phyloP scores from a whole-genome alignment of 2,113 vertebrate species.

The Centropus unirufus region DNA sequence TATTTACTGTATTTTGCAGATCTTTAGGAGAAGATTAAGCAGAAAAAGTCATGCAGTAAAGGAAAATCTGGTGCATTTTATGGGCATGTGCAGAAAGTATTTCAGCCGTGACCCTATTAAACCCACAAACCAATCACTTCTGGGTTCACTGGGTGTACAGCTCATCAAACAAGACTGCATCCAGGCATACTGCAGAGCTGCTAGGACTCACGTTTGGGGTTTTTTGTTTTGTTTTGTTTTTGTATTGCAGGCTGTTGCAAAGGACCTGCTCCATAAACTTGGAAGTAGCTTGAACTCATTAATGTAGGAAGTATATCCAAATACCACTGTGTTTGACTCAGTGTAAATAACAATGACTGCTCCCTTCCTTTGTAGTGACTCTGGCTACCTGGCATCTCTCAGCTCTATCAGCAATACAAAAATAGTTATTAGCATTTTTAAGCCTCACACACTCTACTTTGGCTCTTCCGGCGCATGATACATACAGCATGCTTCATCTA shows the following conservation, averaged over 20 bases:
- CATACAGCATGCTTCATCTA: not conserved
- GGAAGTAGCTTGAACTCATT: not conserved
- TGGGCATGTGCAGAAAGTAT: not conserved
- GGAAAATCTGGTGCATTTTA: not conserved
- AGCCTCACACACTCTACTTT: not conserved
- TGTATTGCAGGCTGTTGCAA: not conserved
- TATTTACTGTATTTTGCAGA: not conserved
- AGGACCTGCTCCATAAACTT: not conserved
- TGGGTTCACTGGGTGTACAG: not conserved
- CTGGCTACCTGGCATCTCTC: not conserved
- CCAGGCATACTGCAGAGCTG: not conserved
- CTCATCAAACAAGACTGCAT: not conserved
- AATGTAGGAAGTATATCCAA: not conserved
- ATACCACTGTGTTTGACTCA: slow-evolving; percentile 51
- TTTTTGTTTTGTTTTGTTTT: not conserved
- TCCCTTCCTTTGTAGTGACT: slow-evolving; percentile 41
- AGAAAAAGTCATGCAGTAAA: not conserved
- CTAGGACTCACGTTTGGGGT: not conserved
- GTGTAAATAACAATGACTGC: not conserved
- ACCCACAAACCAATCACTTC: not conserved
- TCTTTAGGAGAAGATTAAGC: not conserved
- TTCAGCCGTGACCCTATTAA: not conserved
- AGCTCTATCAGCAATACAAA: not conserved
- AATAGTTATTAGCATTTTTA: not conserved
- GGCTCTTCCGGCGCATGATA: not conserved